Percentiles rank a stretch among this genome's conserved stretches.
These are phyloP conservation scores for Aurelia coerulea DNA, from an alignment of 30 jellyfish, hydroid and myxozoan species.

Conservation along the genomic window DNA sequence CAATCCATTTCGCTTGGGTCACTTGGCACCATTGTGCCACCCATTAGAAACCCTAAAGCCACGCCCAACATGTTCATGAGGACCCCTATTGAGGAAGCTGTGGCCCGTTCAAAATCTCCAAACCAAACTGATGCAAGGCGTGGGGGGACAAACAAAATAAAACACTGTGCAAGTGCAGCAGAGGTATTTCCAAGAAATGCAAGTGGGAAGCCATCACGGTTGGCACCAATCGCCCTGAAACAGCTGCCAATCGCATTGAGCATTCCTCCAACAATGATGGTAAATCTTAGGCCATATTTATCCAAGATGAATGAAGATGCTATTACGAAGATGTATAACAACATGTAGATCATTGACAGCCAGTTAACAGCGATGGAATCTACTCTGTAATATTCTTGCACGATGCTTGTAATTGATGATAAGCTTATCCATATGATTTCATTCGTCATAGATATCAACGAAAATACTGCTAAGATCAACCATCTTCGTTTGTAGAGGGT, in stretches of 20 bases:
- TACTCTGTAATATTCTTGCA: slow-evolving; percentile 77
- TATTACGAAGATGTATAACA: slow-evolving; percentile 67
- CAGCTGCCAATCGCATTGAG: slow-evolving; percentile 92
- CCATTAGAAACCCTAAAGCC: slow-evolving; percentile 93
- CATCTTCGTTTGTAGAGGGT: slow-evolving; percentile 79
- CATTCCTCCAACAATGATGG: slow-evolving; percentile 83
- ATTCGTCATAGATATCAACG: slow-evolving; percentile 90
- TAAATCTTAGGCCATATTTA: slow-evolving; percentile 78
- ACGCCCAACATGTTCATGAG: slow-evolving; percentile 95
- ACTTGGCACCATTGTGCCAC: slow-evolving; percentile 92
- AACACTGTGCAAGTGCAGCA: slow-evolving; percentile 95
- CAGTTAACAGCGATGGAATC: slow-evolving; percentile 81
- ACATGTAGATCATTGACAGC: slow-evolving; percentile 88
- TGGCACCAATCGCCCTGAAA: slow-evolving; percentile 85
- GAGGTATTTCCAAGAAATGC: slow-evolving; percentile 84
- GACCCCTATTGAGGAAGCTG: slow-evolving; percentile 93
- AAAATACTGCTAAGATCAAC: slow-evolving; percentile 83
- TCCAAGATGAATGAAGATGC: slow-evolving; percentile 78
- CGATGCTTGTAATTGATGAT: slow-evolving; percentile 85
- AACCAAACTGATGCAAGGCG: slow-evolving; percentile 95
- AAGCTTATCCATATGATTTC: slow-evolving; percentile 93
- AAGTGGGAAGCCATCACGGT: slow-evolving; percentile 80
- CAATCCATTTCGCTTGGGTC: slow-evolving; percentile 52
- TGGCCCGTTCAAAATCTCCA: slow-evolving; percentile 91
- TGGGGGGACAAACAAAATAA: slow-evolving; percentile 89